Percentiles rank a stretch among this genome's conserved stretches.
These are phyloP conservation scores for Nerophis lumbriciformis DNA, from an alignment of 2,113 vertebrate species.

Conservation along the genomic window DNA sequence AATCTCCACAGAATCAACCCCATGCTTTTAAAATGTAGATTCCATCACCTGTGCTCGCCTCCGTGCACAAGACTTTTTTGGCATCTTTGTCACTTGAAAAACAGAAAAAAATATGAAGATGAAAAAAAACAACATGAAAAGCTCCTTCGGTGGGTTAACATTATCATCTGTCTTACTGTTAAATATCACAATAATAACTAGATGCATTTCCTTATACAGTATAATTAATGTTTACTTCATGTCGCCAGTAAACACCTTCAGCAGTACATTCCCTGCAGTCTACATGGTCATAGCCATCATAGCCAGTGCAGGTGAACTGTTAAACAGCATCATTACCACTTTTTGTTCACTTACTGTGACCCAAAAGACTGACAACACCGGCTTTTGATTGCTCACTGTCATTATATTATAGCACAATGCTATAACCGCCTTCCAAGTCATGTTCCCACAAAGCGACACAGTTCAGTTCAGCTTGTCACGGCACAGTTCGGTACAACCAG, in stretches of 20 bases:
- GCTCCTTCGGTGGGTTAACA: conserved; percentile 30
- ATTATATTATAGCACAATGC: background rate
- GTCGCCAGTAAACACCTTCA: conserved; percentile 27
- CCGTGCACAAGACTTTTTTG: background rate
- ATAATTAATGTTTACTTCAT: conserved; percentile 21
- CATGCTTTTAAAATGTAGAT: background rate
- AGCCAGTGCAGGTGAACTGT: conserved; percentile 4
- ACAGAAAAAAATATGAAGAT: conserved; percentile 14
- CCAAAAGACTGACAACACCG: background rate
- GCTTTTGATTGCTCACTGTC: background rate
- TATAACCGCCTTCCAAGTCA: background rate
- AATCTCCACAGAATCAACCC: conserved; percentile 25
- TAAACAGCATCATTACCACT: conserved; percentile 5
- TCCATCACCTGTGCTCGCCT: background rate
- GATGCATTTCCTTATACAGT: conserved; percentile 11
- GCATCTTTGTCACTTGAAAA: conserved; percentile 11
- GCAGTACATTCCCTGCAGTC: conserved; percentile 1
- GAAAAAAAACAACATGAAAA: conserved; percentile 21
- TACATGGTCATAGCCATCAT: conserved; percentile 1
- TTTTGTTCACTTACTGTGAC: conserved; percentile 1
- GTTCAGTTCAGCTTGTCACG: no score
- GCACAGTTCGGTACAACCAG: background rate
- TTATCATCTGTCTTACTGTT: conserved; percentile 25
- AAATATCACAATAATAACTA: conserved; percentile 37
- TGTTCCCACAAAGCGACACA: background rate